A percentile compares a stretch with the other conserved stretches of the same genome.
These are phyloP conservation scores for Pseudomyrmex sp. DNA, from an alignment of 1,140 invertebrate genomes.

Conservation along the genomic window DNA sequence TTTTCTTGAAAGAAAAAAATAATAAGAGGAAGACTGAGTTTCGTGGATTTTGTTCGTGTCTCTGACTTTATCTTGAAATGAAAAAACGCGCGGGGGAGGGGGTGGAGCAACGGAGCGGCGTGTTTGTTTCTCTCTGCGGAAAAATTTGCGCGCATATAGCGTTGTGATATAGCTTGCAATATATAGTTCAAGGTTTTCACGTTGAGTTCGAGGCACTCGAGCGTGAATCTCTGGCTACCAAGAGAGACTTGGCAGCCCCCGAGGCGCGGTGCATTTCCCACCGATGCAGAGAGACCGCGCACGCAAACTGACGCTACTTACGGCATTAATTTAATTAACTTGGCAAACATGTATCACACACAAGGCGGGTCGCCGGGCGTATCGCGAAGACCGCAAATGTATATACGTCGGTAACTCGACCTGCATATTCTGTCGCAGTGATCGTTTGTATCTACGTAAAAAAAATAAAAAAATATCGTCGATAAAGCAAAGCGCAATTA, in stretches of 20 bases:
- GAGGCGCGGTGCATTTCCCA: not conserved
- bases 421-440: too few species aligned
- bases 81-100: too few species aligned
- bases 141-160: not conserved
- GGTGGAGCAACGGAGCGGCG: too few species aligned
- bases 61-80: too few species aligned
- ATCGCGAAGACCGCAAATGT: constrained; percentile 16
- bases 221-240: constrained; percentile 23
- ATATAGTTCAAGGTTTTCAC: constrained; percentile 44
- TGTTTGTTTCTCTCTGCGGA: too few species aligned
- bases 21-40: too few species aligned
- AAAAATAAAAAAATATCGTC: too few species aligned
- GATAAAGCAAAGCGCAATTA: not conserved
- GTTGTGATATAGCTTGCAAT: not conserved
- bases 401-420: not conserved
- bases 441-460: too few species aligned
- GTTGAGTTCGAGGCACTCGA: constrained; percentile 23
- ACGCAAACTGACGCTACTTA: constrained; percentile 25
- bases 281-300: constrained; percentile 19
- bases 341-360: constrained; percentile 11
- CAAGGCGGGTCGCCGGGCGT: not conserved
- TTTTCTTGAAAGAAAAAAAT: too few species aligned
- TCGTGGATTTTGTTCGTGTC: too few species aligned
- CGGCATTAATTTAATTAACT: constrained; percentile 48
- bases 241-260: constrained; percentile 11